These are phyloP conservation scores for Baryphthengus martii DNA, from an alignment of 2,113 vertebrate species.

Conservation along the genomic window DNA sequence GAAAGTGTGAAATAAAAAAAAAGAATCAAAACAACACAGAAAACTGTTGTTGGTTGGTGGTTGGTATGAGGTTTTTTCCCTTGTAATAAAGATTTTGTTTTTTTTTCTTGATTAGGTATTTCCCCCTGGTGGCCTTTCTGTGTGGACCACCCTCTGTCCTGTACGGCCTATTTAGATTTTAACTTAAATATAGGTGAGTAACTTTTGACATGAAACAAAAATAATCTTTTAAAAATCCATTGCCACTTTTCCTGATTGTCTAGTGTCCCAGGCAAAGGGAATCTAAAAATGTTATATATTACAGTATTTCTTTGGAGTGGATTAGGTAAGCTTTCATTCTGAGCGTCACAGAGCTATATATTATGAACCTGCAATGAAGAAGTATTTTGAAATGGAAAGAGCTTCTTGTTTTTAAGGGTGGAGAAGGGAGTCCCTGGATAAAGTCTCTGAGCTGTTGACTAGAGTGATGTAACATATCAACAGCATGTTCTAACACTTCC, in stretches of 20 bases:
- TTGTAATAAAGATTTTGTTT: neutral
- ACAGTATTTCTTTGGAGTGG: neutral
- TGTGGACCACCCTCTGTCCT: neutral
- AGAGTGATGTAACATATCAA: neutral
- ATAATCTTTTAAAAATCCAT: neutral
- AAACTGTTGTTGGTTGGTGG: too few relatives aligned
- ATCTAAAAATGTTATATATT: neutral
- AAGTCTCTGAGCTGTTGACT: neutral
- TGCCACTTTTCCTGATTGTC: neutral
- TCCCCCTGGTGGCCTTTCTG: neutral
- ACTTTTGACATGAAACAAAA: neutral
- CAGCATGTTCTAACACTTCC: neutral
- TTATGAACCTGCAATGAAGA: neutral
- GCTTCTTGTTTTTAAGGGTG: neutral
- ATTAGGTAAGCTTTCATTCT: neutral
- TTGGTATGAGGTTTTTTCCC: neutral
- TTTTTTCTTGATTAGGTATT: neutral
- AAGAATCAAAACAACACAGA: too few relatives aligned
- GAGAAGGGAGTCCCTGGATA: neutral
- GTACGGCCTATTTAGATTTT: neutral
- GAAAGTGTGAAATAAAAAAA: neutral
- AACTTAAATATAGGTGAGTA: conserved; percentile 4
- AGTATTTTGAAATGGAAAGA: neutral
- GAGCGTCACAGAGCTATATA: neutral
- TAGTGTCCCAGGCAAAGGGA: neutral